These are phyloP conservation scores for Chionodraco myersi DNA, from an alignment of 2,113 vertebrate genomes.

Conservation along the genomic window DNA sequence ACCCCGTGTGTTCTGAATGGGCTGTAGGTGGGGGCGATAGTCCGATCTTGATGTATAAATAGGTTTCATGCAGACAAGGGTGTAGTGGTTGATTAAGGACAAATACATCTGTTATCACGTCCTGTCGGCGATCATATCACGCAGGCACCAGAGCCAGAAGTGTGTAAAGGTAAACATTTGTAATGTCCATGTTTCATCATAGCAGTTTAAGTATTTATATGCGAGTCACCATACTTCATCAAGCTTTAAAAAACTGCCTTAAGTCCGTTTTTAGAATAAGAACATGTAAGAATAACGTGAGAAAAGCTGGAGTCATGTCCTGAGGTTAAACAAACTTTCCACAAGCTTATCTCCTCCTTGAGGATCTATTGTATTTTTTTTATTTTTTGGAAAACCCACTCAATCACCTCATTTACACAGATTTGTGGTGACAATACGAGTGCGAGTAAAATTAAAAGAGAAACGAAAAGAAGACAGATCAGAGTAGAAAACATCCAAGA, in stretches of 20 bases:
- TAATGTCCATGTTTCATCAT: slow-evolving; percentile 3
- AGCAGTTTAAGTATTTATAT: background rate
- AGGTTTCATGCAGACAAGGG: slow-evolving; percentile 55
- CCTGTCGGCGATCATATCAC: background rate
- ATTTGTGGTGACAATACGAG: slow-evolving; percentile 1
- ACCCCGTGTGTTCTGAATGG: slow-evolving; percentile 22
- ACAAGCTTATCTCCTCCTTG: slow-evolving; percentile 42
- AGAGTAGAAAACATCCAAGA: background rate
- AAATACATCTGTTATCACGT: slow-evolving; percentile 1
- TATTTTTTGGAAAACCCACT: slow-evolving; percentile 1
- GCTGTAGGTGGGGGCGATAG: slow-evolving; percentile 53
- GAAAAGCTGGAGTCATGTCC: background rate
- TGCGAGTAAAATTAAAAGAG: background rate
- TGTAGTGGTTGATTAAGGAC: slow-evolving; percentile 27
- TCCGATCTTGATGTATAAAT: slow-evolving; percentile 72
- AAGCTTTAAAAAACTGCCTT: background rate
- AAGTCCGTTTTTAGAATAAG: slow-evolving; percentile 7
- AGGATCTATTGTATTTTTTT: background rate
- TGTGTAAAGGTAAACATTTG: background rate
- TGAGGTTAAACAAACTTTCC: slow-evolving; percentile 63
- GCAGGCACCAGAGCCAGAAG: background rate
- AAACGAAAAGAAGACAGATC: too few relatives aligned
- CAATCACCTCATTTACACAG: slow-evolving; percentile 13
- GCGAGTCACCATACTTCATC: background rate
- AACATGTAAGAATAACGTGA: background rate